Conservation (phyloP, 2,797 vertebrate genomes). For the Clarias platycephalus region DNA sequence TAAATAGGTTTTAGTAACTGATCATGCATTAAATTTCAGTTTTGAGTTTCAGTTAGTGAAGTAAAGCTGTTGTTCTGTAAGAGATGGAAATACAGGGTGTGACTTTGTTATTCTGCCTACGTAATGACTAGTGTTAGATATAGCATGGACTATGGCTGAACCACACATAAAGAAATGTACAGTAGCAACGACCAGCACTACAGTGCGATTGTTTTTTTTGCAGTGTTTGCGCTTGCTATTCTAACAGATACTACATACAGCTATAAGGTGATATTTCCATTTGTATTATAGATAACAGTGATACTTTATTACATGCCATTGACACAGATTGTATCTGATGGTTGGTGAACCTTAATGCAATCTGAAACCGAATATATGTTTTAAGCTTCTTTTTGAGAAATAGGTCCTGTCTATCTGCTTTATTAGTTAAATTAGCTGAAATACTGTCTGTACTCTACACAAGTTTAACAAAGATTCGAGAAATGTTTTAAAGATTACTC, state of each 20-base stretch:
- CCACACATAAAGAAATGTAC: constrained; percentile 51
- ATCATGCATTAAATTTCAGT: background rate
- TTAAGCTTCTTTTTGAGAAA: too few relatives aligned
- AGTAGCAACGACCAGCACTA: constrained; percentile 16
- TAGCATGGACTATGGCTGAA: constrained; percentile 58
- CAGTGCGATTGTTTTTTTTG: background rate
- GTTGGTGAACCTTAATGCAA: background rate
- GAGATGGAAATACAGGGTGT: constrained; percentile 15
- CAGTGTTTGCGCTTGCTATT: background rate
- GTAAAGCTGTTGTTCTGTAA: constrained; percentile 2
- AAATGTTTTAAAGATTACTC: background rate
- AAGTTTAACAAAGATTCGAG: background rate
- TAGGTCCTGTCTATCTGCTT: background rate
- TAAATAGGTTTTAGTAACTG: background rate
- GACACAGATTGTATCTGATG: background rate
- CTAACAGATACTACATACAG: background rate
- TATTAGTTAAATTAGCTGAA: background rate
- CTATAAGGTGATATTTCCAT: background rate
- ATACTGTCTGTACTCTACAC: background rate
- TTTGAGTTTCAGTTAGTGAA: background rate
- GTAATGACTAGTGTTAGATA: constrained; percentile 65
- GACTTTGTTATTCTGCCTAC: constrained; percentile 40
- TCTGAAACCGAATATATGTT: background rate
- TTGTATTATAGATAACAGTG: background rate
- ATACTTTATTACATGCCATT: background rate